These are phyloP conservation scores for Acanthaster planci DNA, from an alignment of 35 echinoderm and acorn worm species.

Conservation along the genomic window DNA sequence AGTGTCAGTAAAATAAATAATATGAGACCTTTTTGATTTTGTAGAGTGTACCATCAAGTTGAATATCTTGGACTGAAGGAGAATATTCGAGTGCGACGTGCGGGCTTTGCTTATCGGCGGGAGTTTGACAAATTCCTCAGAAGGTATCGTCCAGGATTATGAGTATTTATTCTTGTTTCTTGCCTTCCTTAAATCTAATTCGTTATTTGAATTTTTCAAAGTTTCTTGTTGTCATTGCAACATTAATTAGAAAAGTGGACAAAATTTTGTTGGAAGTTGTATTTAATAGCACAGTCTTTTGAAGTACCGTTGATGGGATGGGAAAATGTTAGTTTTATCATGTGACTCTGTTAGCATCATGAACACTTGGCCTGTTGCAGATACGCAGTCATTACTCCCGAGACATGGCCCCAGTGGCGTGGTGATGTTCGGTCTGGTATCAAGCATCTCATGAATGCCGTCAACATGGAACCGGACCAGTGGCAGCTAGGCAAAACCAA, in stretches of 20 bases:
- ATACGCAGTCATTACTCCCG: slow-evolving; percentile 86
- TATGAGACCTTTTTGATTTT: not conserved
- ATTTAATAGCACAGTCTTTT: not conserved
- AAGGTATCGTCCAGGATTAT: slow-evolving; percentile 69
- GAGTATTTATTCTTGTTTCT: no score
- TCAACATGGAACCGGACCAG: slow-evolving; percentile 94
- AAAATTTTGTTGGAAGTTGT: no score
- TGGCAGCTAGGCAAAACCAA: slow-evolving; percentile 91
- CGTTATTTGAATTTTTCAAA: no score
- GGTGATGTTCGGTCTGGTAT: slow-evolving; percentile 76
- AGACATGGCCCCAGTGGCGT: slow-evolving; percentile 89
- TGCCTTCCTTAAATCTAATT: no score
- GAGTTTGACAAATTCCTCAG: slow-evolving; percentile 93
- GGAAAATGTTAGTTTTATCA: not conserved
- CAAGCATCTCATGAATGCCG: slow-evolving; percentile 79
- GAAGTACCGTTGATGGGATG: not conserved
- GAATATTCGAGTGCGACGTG: slow-evolving; percentile 88
- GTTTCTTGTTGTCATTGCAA: no score
- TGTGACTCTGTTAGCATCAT: not conserved
- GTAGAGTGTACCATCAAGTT: slow-evolving; percentile 93
- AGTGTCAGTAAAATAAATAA: not conserved
- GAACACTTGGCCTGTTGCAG: slow-evolving; percentile 45
- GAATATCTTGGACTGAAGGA: slow-evolving; percentile 98
- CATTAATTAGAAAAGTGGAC: no score
- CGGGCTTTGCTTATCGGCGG: slow-evolving; percentile 95